Base-by-base conservation (phyloP, 2,888 invertebrate species). In the Oscheius onirici region DNA sequence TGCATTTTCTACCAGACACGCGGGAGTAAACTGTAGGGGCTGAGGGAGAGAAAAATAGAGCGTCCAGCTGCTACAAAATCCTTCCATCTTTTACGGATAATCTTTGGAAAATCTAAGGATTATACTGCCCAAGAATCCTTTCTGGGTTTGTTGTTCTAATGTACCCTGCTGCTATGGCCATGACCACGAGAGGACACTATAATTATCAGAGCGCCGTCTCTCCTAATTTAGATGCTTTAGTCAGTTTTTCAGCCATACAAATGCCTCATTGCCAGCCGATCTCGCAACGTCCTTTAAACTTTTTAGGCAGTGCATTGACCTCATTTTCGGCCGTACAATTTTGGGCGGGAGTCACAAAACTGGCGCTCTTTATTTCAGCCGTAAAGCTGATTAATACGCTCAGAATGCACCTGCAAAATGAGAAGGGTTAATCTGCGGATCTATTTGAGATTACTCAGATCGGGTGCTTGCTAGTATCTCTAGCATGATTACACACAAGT, bases 381-480 rank as follows among this genome's bases (percentile, higher is more conserved):
- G n/a, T 44, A 15, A 17, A 44, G 17, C 44, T 15, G n/a, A 44
- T 44, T 49, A 49, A 22, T 17, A 10, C 17, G 49, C 49, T 17
- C 49, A 22, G 49, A 17, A 5, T 17, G 17, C 10, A 17, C 17
- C 20, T 49, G 10, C 17, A 10, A 20, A 17, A 22, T 10, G 49
- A 44, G 49, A 49, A 17, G 17, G 17, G 22, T 15, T 17, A 22
- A 34, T 34, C 34, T 17, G 68, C 28, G 46, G 51, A 58, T 70
- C 61, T 70, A 43, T 70, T 70, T 70, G 70, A 70, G 61, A 70
- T 70, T 61, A 70, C 70, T 70, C 61, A 44, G 44, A 52, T 69
- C 69, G 69, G 28, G 20, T 20, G 61, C 17, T n/a, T 34, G 34
- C 34, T 34, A 34, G n/a, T n/a, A n/a, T n/a, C n/a, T n/a, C n/a